A percentile compares a stretch with the other conserved stretches of the same genome.
Evolutionary conservation across 2,113 vertebrate genomes (phyloP).

Genomic region (Nettapus auritus): DNA sequence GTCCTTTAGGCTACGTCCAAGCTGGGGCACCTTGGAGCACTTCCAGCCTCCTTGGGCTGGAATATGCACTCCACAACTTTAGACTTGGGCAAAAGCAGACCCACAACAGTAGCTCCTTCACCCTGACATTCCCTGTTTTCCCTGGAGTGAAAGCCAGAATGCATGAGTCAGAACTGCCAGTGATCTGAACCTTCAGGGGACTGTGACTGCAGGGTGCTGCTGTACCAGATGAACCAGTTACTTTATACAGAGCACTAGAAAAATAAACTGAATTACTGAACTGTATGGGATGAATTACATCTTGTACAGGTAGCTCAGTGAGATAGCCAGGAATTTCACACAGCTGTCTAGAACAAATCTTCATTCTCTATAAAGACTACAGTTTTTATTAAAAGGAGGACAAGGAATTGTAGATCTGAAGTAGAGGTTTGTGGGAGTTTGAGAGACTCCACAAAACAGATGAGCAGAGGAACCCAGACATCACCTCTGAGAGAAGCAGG

Average conservation of each 20-base stretch:
- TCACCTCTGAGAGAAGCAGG: background rate
- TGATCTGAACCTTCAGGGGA: background rate
- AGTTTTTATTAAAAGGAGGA: background rate
- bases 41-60: background rate
- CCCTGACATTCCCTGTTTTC: background rate
- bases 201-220: background rate
- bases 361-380: background rate
- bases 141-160: background rate
- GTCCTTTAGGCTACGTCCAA: background rate
- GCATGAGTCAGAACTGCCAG: background rate
- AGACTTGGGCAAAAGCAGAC: background rate
- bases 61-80: background rate
- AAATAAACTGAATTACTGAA: background rate
- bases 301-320: background rate
- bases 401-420: background rate
- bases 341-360: background rate
- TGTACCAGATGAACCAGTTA: background rate
- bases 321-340: background rate
- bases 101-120: background rate
- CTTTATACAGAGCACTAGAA: background rate
- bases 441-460: background rate
- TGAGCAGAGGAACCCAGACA: background rate
- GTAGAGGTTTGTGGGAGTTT: background rate
- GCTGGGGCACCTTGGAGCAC: background rate
- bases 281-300: background rate